These are phyloP conservation scores for Tympanuchus pallidicinctus DNA, from an alignment of 2,113 vertebrate species.

Conservation along the genomic window DNA sequence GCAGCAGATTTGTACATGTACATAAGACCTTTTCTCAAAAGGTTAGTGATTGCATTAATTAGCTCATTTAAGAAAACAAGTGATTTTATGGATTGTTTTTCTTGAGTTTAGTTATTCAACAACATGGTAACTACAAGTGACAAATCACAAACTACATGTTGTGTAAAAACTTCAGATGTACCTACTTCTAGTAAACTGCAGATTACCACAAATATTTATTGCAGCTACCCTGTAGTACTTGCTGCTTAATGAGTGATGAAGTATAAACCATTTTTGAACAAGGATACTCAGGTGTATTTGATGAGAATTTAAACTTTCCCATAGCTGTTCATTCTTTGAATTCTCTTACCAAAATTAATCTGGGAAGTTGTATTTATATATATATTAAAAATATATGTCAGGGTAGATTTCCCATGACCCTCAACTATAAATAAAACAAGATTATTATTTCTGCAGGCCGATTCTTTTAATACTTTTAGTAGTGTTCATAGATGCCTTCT, in stretches of 20 bases:
- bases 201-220: neutral
- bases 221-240: neutral
- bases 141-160: neutral
- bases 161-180: neutral
- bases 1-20: neutral
- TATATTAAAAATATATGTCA: neutral
- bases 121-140: neutral
- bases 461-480: conserved; percentile 23
- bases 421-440: conserved; percentile 62
- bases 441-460: conserved; percentile 60
- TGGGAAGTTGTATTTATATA: conserved; percentile 36
- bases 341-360: conserved; percentile 57
- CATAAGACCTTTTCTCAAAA: neutral
- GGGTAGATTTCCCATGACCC: conserved; percentile 59
- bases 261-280: neutral
- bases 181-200: accelerated
- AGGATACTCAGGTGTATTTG: conserved; percentile 53
- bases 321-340: conserved; percentile 55
- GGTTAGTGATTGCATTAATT: neutral
- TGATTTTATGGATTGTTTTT: neutral
- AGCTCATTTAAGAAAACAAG: neutral
- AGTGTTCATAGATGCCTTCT: conserved; percentile 1
- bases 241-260: neutral
- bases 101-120: neutral
- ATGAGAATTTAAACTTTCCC: conserved; percentile 61